phyloP scores from a whole-genome alignment of 2,797 vertebrate genomes.

The Miichthys miiuy region DNA sequence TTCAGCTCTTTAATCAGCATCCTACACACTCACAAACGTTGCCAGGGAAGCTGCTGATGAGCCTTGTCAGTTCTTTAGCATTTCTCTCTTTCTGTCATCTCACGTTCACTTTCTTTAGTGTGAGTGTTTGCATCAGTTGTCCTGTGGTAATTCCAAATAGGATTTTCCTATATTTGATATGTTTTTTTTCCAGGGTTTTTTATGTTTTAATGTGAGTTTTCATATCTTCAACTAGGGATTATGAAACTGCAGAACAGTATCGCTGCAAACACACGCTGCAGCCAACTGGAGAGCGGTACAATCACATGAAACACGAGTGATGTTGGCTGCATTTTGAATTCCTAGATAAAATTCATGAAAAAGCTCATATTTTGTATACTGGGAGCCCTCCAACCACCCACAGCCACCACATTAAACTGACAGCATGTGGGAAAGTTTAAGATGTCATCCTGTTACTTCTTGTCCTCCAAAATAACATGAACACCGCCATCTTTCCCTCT shows the following conservation, averaged over 20 bases:
- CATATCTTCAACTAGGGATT: conserved; percentile 11
- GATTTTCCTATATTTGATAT: conserved; percentile 12
- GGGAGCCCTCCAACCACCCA: neutral
- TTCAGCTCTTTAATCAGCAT: conserved; percentile 2
- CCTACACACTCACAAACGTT: neutral
- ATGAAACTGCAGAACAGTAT: conserved; percentile 17
- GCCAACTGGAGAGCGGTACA: neutral
- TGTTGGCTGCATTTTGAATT: conserved; percentile 9
- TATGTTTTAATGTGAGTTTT: conserved; percentile 10
- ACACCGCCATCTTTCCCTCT: neutral
- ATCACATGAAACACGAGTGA: neutral
- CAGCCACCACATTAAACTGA: conserved; percentile 2
- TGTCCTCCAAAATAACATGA: neutral
- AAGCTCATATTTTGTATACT: neutral
- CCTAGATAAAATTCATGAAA: neutral
- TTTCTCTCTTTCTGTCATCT: conserved; percentile 8
- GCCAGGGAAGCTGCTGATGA: neutral
- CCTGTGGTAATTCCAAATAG: conserved; percentile 13
- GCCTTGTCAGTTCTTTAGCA: conserved; percentile 2
- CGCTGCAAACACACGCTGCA: neutral
- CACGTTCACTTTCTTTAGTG: neutral
- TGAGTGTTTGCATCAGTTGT: conserved; percentile 5
- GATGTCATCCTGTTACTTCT: conserved; percentile 6
- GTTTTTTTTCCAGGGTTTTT: conserved; percentile 1
- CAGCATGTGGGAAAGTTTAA: conserved; percentile 2